phyloP scores from a whole-genome alignment of 92 coral and sea anemone genomes.

The Bergia puertoricense region DNA sequence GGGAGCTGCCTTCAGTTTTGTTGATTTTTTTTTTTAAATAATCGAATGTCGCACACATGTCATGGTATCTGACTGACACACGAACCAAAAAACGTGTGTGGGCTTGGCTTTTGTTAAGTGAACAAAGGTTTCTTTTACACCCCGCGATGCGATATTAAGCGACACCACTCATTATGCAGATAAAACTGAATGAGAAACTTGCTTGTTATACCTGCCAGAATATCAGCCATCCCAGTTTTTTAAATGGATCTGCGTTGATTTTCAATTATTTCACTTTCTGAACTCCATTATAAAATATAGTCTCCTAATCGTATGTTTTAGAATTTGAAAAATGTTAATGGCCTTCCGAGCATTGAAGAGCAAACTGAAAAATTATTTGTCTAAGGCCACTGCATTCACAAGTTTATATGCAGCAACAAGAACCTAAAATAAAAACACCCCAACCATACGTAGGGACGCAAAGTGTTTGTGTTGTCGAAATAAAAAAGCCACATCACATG shows the following conservation, averaged over 20 bases:
- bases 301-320: background rate
- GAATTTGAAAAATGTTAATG: background rate
- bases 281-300: too few relatives aligned
- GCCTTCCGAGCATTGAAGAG: background rate
- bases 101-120: background rate
- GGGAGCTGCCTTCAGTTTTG: too few relatives aligned
- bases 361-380: background rate
- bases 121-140: background rate
- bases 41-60: background rate
- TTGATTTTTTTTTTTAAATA: too few relatives aligned
- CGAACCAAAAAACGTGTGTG: background rate
- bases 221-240: background rate
- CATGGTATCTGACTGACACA: background rate
- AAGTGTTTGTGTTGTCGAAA: too few relatives aligned
- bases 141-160: too few relatives aligned
- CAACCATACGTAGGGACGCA: too few relatives aligned
- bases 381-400: background rate
- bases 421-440: too few relatives aligned
- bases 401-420: too few relatives aligned
- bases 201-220: background rate
- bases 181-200: background rate
- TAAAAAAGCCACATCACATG: too few relatives aligned
- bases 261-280: too few relatives aligned
- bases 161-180: too few relatives aligned
- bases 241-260: background rate